Conservation (phyloP, 2,797 vertebrate genomes). For the Synaphobranchus kaupii region DNA sequence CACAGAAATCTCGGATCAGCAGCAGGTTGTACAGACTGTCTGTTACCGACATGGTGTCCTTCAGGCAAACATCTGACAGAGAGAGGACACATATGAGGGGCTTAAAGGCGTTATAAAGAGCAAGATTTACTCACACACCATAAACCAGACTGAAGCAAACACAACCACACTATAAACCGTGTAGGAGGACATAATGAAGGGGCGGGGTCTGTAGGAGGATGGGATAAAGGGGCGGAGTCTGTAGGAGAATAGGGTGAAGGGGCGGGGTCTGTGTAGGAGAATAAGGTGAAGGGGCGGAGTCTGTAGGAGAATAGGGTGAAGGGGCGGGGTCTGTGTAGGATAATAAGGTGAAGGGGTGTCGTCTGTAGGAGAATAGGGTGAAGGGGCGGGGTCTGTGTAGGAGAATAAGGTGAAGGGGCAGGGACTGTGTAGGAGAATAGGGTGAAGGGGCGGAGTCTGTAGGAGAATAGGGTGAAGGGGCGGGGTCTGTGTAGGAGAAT, state of each 20-base stretch:
- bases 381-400: neutral
- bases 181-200: neutral
- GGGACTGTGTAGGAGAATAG: neutral
- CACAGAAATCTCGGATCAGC: slow-evolving; percentile 81
- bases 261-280: neutral
- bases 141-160: neutral
- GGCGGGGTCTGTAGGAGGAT: neutral
- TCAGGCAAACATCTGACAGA: slow-evolving; percentile 84
- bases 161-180: neutral
- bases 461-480: neutral
- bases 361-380: neutral
- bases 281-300: neutral
- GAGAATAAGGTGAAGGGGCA: neutral
- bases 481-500: slow-evolving; percentile 7
- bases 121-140: neutral
- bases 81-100: neutral
- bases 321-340: neutral
- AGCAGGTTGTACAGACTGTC: slow-evolving; percentile 91
- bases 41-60: slow-evolving; percentile 90
- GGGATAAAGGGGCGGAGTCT: neutral
- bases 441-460: neutral
- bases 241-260: neutral
- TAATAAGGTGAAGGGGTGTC: neutral
- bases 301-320: neutral
- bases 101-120: neutral